Evolutionary conservation across 2,888 invertebrate genomes (phyloP).

Genomic region (Mythimna impura): DNA sequence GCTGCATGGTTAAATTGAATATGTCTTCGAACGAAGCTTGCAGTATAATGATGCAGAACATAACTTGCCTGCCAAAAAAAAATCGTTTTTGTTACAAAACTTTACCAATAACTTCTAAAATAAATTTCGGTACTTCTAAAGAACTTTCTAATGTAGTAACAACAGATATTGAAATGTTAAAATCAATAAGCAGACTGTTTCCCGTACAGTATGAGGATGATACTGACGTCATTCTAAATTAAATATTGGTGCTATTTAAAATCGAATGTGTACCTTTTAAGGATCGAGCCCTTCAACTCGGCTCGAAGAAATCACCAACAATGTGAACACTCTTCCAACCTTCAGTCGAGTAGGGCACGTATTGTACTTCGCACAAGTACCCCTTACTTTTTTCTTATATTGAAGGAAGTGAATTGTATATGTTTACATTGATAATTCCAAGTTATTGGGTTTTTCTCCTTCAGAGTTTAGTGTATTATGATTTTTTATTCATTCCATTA

Average conservation of each 20-base stretch:
- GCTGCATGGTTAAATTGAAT: too few relatives aligned
- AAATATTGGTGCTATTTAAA: constrained; percentile 43
- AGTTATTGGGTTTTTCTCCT: constrained; percentile 56
- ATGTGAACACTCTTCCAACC: constrained; percentile 70
- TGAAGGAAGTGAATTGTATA: constrained; percentile 66
- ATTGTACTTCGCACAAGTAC: constrained; percentile 70
- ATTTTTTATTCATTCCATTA: constrained; percentile 39
- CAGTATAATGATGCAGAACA: constrained; percentile 35
- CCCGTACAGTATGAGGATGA: background rate
- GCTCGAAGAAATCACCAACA: constrained; percentile 67
- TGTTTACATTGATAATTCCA: constrained; percentile 66
- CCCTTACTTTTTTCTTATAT: constrained; percentile 67
- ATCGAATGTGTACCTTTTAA: constrained; percentile 61
- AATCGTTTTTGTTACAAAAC: background rate
- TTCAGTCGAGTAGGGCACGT: constrained; percentile 69
- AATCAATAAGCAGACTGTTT: constrained; percentile 3
- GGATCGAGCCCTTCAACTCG: constrained; percentile 56
- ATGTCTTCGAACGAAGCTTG: too few relatives aligned
- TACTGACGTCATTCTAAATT: constrained; percentile 23
- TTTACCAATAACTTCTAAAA: constrained; percentile 2
- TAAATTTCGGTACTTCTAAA: constrained; percentile 15
- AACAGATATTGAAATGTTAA: constrained; percentile 1
- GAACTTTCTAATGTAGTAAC: background rate
- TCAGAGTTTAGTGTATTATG: constrained; percentile 42
- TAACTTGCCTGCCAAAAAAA: constrained; percentile 7